These are phyloP conservation scores for Narcine bancroftii DNA, from an alignment of 2,113 vertebrate genomes.

Conservation along the genomic window DNA sequence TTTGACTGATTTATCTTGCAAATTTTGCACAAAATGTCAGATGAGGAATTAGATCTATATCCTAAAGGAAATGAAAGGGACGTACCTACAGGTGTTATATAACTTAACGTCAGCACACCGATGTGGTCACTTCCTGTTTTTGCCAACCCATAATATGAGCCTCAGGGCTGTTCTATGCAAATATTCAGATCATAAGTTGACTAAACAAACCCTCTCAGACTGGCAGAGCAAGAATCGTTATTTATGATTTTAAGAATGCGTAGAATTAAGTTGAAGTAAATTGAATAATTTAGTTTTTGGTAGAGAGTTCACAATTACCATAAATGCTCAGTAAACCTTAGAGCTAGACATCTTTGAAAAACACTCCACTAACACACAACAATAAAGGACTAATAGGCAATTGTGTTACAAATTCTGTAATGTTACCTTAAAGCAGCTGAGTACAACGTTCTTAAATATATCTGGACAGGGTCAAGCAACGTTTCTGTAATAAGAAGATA, in stretches of 20 bases:
- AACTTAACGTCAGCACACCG: not conserved
- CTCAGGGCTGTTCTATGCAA: not conserved
- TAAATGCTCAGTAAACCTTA: not conserved
- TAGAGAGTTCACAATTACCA: not conserved
- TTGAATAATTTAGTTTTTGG: not conserved
- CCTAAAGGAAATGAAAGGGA: not conserved
- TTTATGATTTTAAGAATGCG: not conserved
- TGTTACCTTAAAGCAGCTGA: not conserved
- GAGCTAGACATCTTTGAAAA: constrained; percentile 2
- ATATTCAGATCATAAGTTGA: not conserved
- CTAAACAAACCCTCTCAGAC: not conserved
- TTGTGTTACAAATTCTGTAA: not conserved
- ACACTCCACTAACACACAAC: too few relatives aligned
- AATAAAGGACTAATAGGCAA: constrained; percentile 1
- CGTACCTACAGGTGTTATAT: not conserved
- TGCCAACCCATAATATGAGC: not conserved
- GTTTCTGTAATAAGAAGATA: not conserved
- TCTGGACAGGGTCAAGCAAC: not conserved
- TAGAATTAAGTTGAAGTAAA: not conserved
- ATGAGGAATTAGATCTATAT: not conserved
- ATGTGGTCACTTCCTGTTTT: too few relatives aligned
- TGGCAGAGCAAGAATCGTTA: too few relatives aligned
- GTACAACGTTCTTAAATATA: not conserved
- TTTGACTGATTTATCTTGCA: not conserved
- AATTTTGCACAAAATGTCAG: not conserved